These are phyloP conservation scores for Lucilia sericata DNA, from an alignment of 1,140 invertebrate species.

Conservation along the genomic window DNA sequence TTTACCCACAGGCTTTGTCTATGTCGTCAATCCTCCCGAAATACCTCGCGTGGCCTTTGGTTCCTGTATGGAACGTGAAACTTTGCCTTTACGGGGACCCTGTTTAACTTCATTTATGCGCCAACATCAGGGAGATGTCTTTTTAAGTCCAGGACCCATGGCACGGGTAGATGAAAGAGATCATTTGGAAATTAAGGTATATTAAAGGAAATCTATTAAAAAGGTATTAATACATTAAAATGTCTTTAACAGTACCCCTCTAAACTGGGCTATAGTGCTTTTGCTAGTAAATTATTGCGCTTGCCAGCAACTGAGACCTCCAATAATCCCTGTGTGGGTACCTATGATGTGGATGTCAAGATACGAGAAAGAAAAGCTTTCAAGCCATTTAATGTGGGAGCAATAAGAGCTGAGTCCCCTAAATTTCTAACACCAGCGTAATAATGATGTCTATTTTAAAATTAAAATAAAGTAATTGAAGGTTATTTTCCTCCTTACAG, in stretches of 20 bases:
- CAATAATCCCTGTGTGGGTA: conserved; percentile 53
- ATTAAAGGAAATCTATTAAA: neutral
- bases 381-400: conserved; percentile 49
- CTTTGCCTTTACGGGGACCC: conserved; percentile 50
- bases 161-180: conserved; percentile 27
- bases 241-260: conserved; percentile 62
- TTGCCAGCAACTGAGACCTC: conserved; percentile 46
- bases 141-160: conserved; percentile 49
- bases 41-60: conserved; percentile 58
- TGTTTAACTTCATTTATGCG: conserved; percentile 53
- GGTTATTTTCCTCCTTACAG: conserved; percentile 38
- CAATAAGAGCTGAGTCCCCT: neutral
- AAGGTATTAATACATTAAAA: too few relatives aligned
- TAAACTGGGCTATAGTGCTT: conserved; percentile 56
- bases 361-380: conserved; percentile 33
- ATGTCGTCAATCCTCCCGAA: conserved; percentile 60
- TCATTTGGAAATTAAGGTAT: conserved; percentile 39
- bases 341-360: conserved; percentile 50
- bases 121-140: conserved; percentile 36
- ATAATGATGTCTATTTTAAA: neutral
- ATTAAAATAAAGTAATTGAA: neutral
- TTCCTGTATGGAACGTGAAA: conserved; percentile 52
- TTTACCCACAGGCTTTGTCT: conserved; percentile 56
- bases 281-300: conserved; percentile 58
- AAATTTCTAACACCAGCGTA: conserved; percentile 61